Conservation (phyloP, 2,113 vertebrate species). For the Talpa occidentalis region DNA sequence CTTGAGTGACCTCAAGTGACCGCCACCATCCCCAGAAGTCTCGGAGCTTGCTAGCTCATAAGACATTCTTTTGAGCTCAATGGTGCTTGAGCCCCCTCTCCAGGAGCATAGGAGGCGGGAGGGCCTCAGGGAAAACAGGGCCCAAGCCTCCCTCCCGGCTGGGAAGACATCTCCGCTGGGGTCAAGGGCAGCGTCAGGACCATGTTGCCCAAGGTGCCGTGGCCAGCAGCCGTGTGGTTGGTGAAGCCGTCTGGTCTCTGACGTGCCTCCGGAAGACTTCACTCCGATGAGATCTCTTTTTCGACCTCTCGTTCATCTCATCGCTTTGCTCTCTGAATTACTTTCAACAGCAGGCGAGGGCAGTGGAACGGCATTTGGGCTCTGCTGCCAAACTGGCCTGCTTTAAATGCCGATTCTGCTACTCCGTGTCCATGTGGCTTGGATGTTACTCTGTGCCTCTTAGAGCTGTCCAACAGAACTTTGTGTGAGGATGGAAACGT, state of each 20-base stretch:
- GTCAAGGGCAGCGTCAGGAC: neutral
- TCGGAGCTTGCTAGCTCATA: neutral
- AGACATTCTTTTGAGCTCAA: neutral
- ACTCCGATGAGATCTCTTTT: neutral
- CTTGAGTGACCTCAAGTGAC: neutral
- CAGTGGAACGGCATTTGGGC: no score
- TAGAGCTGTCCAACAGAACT: rapidly evolving
- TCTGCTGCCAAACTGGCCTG: neutral
- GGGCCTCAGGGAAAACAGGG: neutral
- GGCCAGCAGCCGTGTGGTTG: neutral
- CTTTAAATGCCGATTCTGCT: neutral
- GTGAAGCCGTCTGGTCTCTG: neutral
- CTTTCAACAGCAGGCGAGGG: neutral
- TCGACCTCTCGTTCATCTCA: neutral
- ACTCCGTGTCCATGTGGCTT: neutral
- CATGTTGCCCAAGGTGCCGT: neutral
- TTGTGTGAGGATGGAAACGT: neutral
- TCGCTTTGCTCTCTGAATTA: neutral
- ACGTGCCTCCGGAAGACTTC: neutral
- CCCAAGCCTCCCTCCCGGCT: neutral
- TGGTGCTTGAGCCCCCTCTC: neutral
- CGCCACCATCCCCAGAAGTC: neutral
- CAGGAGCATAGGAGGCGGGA: neutral
- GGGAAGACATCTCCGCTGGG: neutral
- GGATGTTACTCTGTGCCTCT: neutral